Evolutionary conservation across 2,888 invertebrate genomes (phyloP), one percentile per base, ranked within the genome.

Genomic region (Biston stratarius): DNA sequence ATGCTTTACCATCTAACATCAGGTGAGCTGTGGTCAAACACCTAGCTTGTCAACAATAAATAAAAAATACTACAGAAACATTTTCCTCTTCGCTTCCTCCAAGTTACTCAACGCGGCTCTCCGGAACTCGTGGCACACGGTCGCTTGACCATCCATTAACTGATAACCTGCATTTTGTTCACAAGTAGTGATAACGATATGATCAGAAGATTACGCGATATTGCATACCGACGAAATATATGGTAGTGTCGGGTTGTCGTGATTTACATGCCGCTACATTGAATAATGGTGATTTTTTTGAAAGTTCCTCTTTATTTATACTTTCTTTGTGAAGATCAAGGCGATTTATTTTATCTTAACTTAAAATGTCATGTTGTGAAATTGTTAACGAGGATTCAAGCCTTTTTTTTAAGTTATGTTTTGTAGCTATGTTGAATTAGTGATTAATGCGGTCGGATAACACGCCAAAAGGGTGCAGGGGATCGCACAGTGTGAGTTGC

Each of bases 91-190:
- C 51, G 69, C 72, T 78, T 82, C 80, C 80, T 80, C 62, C 60
- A 57, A 8, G 68, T 83, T 83, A 71, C 79, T 67, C 74, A 83
- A 82, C 62, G 62, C 44, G 33, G 36, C 15, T 36, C 71, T 56
- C 67, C 76, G 78, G 81, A 80, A 77, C 74, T 64, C 44, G 38
- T n/a, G 56, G 64, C 82, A 81, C 77, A 79, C 80, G 69, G 75
- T 83, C 63, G 80, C 80, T 76, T 77, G 33, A 47, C 52, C 61
- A 72, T 64, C 49, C 47, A 65, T 48, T 40, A 38, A 24, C 38
- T 33, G 33, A 42, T 11, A 61, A 38, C 61, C 42, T 66, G 53
- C 49, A 67, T 44, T 57, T 48, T 57, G 57, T 64, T 38, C 64
- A 36, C 15, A 34, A 59, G 38, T 11, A 15, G 24, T 49, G 49